These are phyloP conservation scores for Sternotherus odoratus DNA, from an alignment of 2,797 vertebrate genomes.

Conservation along the genomic window DNA sequence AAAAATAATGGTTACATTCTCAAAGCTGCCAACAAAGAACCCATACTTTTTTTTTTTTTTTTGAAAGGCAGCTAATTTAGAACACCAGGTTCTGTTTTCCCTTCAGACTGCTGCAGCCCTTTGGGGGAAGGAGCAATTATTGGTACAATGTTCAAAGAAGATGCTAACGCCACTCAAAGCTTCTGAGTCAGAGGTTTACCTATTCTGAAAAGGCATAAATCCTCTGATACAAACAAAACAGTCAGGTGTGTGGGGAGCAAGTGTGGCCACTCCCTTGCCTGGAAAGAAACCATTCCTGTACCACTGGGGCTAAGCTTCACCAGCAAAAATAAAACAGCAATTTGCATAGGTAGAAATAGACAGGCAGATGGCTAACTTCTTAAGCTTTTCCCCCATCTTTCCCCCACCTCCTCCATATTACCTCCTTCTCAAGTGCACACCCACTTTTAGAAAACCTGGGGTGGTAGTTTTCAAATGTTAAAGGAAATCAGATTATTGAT, in stretches of 20 bases:
- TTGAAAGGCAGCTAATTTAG: background rate
- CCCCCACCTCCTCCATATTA: background rate
- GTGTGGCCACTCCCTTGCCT: background rate
- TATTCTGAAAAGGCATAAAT: background rate
- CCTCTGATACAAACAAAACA: background rate
- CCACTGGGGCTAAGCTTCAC: background rate
- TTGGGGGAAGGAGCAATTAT: background rate
- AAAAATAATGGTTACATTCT: background rate
- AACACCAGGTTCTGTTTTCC: no score
- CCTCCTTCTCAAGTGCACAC: background rate
- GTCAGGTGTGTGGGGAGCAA: background rate
- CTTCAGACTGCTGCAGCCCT: background rate
- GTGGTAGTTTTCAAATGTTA: background rate
- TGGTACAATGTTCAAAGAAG: background rate
- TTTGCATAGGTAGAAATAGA: constrained; percentile 31
- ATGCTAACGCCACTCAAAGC: background rate
- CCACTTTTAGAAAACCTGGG: background rate
- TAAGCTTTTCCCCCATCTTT: background rate
- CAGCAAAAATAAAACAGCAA: background rate
- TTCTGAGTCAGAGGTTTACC: background rate
- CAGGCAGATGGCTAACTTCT: background rate
- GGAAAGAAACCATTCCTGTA: background rate
- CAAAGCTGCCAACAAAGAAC: background rate
- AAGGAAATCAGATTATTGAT: background rate
- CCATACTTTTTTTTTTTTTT: background rate